phyloP scores from a whole-genome alignment of 1,140 invertebrate species.

The Pristionchus pacificus region DNA sequence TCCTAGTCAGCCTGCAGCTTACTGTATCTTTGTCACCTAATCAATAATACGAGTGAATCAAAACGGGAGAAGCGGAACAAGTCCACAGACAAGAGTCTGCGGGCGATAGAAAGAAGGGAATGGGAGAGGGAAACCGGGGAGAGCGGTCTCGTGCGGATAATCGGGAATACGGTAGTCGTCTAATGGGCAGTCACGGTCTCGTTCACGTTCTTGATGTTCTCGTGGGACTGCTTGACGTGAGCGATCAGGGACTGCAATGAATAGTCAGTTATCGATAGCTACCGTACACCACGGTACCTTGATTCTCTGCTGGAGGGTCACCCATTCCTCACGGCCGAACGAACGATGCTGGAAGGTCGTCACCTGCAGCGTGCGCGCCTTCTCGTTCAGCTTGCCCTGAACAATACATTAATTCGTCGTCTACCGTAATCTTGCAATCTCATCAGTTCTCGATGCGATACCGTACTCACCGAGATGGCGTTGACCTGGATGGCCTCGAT shows the following conservation, averaged over 20 bases:
- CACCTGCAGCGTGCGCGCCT: constrained; percentile 39
- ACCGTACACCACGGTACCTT: background rate
- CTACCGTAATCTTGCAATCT: background rate
- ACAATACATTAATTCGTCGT: constrained; percentile 17
- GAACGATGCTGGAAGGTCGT: constrained; percentile 45
- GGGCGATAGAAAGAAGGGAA: too few relatives aligned
- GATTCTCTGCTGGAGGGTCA: constrained; percentile 35
- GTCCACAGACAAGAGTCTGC: too few relatives aligned
- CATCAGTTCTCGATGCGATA: background rate
- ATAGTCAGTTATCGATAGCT: background rate
- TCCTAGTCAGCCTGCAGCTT: too few relatives aligned
- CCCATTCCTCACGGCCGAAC: constrained; percentile 50
- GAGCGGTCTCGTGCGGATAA: background rate
- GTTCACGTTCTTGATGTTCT: constrained; percentile 39
- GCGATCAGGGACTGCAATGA: constrained; percentile 33
- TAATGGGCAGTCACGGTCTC: background rate
- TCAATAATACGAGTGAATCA: too few relatives aligned
- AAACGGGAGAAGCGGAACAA: too few relatives aligned
- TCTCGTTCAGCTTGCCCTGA: constrained; percentile 55
- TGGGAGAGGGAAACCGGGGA: too few relatives aligned
- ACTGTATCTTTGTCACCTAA: too few relatives aligned
- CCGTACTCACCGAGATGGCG: constrained; percentile 45
- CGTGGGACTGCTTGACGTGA: constrained; percentile 38
- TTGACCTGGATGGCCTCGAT: constrained; percentile 56
- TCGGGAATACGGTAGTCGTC: background rate